These are phyloP conservation scores for Platerodrilus igneus DNA, from an alignment of 2,888 invertebrate species.

Conservation along the genomic window DNA sequence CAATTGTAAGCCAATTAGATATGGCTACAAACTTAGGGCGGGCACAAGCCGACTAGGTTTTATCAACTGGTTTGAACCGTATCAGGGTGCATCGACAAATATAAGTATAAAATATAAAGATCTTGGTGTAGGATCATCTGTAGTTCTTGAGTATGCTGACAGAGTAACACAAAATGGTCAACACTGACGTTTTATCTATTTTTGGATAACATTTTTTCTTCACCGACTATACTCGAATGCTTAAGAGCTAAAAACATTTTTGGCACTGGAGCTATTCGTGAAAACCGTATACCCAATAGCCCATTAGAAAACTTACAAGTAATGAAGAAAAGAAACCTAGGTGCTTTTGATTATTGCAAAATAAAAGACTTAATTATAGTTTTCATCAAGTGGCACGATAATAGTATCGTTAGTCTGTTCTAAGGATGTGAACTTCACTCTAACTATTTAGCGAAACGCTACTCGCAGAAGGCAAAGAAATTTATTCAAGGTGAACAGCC, in stretches of 20 bases:
- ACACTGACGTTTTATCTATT: conserved; percentile 4
- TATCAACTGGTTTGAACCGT: conserved; percentile 11
- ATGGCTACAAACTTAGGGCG: conserved; percentile 28
- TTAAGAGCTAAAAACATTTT: neutral
- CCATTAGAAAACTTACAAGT: neutral
- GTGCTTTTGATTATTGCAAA: conserved; percentile 1
- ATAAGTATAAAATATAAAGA: conserved; percentile 1
- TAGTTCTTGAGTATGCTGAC: conserved; percentile 4
- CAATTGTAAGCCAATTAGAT: conserved; percentile 30
- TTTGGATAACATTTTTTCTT: conserved; percentile 11
- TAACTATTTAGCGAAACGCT: conserved; percentile 1
- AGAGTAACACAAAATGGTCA: neutral
- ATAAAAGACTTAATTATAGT: neutral
- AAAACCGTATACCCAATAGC: conserved; percentile 1
- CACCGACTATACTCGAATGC: neutral
- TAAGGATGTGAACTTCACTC: conserved; percentile 3
- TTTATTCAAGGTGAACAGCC: conserved; percentile 1
- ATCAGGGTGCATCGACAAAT: conserved; percentile 14
- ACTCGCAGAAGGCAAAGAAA: conserved; percentile 8
- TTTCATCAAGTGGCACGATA: conserved; percentile 7
- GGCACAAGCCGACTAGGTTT: conserved; percentile 23
- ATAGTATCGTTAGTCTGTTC: conserved; percentile 9
- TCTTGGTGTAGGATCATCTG: conserved; percentile 1
- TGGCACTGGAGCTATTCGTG: conserved; percentile 1
- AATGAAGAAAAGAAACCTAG: neutral